Base-by-base conservation (phyloP, 2,113 vertebrate species). In the Hiodon tergisus region DNA sequence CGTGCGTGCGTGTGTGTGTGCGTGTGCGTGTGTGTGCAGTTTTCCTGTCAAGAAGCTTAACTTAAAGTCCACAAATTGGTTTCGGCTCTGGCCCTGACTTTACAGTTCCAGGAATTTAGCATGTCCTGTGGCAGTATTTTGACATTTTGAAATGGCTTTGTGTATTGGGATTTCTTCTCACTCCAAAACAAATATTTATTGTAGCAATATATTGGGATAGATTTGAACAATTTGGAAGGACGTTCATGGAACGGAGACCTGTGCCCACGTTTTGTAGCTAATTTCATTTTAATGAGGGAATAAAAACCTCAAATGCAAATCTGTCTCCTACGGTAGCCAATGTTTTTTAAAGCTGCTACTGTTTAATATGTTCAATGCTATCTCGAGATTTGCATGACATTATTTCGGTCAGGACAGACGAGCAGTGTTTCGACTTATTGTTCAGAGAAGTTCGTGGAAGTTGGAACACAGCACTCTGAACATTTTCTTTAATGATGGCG, bases 321-420 rank as follows among this genome's bases (percentile, higher is more conserved):
- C 48, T 52, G 51, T 46, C 60, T 16, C n/a, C 16, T 13, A 31
- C n/a, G 17, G 50, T 63, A 62, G 47, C 3, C 60, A 3, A 16
- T 31, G 16, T 3, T 54, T 74, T 77, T 72, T 69, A 72, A 73
- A 76, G 57, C 73, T 71, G 73, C 81, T 81, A 72, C 83, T 75
- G 14, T 77, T 78, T 78, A 66, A 78, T 80, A 69, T 75, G 14
- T 54, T 48, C 54, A 58, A 81, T 82, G 82, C 77, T 81, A 82
- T 82, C 74, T 55, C 50, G 50, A 84, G 85, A 85, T 86, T 87
- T 86, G 83, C 81, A 82, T 83, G 79, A 77, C 69, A 83, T 86
- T 85, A 85, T 77, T 74, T 14, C 31, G 31, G 31, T 31, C 31
- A 31, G 31, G 31, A 31, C 31, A 31, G 31, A 31, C 31, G 31